Base-by-base conservation (phyloP, 1,140 invertebrate genomes). In the Bombus breviceps region DNA sequence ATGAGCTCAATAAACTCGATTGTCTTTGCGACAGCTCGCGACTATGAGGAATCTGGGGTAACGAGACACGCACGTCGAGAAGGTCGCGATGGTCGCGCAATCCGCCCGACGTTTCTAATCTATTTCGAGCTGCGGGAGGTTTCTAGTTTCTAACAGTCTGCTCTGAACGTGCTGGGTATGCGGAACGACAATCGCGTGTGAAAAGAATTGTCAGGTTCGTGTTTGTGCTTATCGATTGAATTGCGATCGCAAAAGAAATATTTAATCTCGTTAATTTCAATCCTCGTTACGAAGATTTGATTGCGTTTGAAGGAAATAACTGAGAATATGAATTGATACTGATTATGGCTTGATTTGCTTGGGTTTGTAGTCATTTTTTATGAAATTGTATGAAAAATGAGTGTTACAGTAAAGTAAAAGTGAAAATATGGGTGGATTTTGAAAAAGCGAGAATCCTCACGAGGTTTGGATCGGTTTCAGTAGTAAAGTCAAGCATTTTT, bases 71-170 rank as follows among this genome's bases (percentile, higher is more conserved):
- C 72, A n/a, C 47, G 72, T 68, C 62, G 62, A 80, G 88, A 87
- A 89, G 88, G 81, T 87, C 77, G 72, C 34, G 83, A 37, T 73
- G 25, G 72, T 76, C 85, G 62, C 81, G 68, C 81, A 64, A 86
- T 76, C 59, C 82, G 62, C 18, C 53, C 80, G 39, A 75, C 85
- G 88, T 84, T 82, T 89, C 82, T 79, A 53, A 71, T 85, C 89
- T 90, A 90, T 90, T 90, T 90, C 81, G 41, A 77, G 79, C 22
- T 34, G 39, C 25, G 74, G 34, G 18, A 62, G 69, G 82, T 82
- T 89, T 82, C 88, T 82, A 64, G 64, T 37, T 89, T 57, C 83
- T 59, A 76, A 59, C 90, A 91, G 90, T 91, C 69, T 71, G 41
- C 12, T 6, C 3, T 62, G 81, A 66, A 57, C 88, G 53, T 85